Evolutionary conservation across 2,797 vertebrate genomes (phyloP).

Genomic region (Platyrinchus mystaceus): DNA sequence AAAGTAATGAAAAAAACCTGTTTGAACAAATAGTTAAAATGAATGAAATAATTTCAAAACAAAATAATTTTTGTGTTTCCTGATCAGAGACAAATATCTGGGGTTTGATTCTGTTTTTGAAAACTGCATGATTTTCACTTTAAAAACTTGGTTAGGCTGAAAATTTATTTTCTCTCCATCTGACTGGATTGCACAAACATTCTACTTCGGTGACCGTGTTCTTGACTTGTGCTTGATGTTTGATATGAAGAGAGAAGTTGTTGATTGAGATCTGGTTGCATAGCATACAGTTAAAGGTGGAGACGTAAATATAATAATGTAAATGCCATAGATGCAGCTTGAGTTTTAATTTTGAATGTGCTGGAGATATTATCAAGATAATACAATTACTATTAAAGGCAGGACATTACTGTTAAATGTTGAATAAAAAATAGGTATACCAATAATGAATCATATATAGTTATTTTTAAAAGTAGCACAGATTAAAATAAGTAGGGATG

Average conservation of each 20-base stretch:
- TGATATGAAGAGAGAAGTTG: not conserved
- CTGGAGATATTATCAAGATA: not conserved
- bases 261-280: not conserved
- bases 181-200: not conserved
- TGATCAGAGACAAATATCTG: not conserved
- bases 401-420: not conserved
- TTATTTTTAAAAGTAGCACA: not conserved
- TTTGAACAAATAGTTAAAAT: not conserved
- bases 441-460: not conserved
- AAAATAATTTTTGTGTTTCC: not conserved
- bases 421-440: not conserved
- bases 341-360: not conserved
- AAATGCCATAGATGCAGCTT: not conserved
- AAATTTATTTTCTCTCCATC: not conserved
- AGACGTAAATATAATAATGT: not conserved
- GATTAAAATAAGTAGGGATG: not conserved
- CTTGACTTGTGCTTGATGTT: not conserved
- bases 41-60: not conserved
- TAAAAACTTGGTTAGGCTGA: not conserved
- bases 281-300: not conserved
- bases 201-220: not conserved
- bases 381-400: not conserved
- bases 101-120: not conserved
- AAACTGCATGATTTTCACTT: not conserved
- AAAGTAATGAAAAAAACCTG: not conserved